A percentile compares a stretch with the other conserved stretches of the same genome.
Conservation (phyloP, 2,888 invertebrate genomes). For the Drosophila pseudotakahashii region DNA sequence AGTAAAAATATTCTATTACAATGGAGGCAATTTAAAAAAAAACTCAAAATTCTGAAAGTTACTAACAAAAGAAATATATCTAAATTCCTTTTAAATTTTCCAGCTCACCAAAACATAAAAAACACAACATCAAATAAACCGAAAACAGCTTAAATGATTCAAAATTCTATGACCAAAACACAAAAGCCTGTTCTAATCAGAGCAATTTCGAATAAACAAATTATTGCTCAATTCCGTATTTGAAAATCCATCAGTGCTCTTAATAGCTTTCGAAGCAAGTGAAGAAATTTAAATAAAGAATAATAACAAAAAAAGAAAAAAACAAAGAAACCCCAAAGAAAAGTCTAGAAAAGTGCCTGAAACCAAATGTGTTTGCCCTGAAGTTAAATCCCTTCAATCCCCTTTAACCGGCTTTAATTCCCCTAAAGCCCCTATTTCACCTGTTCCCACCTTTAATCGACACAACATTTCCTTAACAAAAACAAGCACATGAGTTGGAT, state of each 20-base stretch:
- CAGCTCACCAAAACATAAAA: background rate
- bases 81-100: background rate
- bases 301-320: slow-evolving; percentile 11
- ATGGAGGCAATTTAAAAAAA: background rate
- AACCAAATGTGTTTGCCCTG: slow-evolving; percentile 57
- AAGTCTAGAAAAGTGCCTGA: slow-evolving; percentile 65
- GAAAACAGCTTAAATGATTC: background rate
- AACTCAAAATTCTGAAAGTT: background rate
- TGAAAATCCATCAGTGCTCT: slow-evolving; percentile 64
- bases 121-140: background rate
- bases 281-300: slow-evolving; percentile 22
- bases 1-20: too few species aligned
- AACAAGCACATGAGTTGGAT: slow-evolving; percentile 44
- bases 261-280: slow-evolving; percentile 49
- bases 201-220: slow-evolving; percentile 7
- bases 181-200: slow-evolving; percentile 1
- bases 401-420: slow-evolving; percentile 15
- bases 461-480: slow-evolving; percentile 5
- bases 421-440: slow-evolving; percentile 14
- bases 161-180: slow-evolving; percentile 17
- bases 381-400: slow-evolving; percentile 40
- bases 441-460: slow-evolving; percentile 14
- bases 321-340: slow-evolving; percentile 39
- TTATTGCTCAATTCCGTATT: slow-evolving; percentile 47
- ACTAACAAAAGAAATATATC: background rate